Percentiles rank a stretch among this genome's conserved stretches.
Conservation (phyloP, 2,113 vertebrate genomes). For the Platichthys stellatus region DNA sequence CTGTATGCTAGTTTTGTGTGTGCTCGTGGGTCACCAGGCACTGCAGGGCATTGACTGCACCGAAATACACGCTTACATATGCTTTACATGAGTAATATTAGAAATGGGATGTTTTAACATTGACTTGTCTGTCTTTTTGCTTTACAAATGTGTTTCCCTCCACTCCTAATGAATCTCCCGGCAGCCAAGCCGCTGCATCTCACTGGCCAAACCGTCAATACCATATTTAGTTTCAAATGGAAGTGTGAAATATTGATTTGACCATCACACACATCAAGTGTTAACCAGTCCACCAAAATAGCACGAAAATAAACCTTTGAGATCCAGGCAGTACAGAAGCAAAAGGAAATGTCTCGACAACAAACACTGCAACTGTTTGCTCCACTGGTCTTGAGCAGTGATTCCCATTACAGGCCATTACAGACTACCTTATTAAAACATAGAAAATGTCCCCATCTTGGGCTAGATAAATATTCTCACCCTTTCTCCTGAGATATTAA, state of each 20-base stretch:
- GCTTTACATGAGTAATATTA: slow-evolving; percentile 2
- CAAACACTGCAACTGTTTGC: not conserved
- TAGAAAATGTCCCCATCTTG: not conserved
- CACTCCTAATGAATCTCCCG: slow-evolving; percentile 44
- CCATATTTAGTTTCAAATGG: slow-evolving; percentile 19
- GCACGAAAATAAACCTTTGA: not conserved
- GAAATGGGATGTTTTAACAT: not conserved
- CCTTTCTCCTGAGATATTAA: slow-evolving; percentile 12
- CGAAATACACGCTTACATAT: too few relatives aligned
- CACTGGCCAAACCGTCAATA: slow-evolving; percentile 17
- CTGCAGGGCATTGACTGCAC: slow-evolving; percentile 8
- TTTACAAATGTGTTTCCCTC: slow-evolving; percentile 22
- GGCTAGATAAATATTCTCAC: not conserved
- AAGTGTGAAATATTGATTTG: slow-evolving; percentile 17
- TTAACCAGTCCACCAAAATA: slow-evolving; percentile 16
- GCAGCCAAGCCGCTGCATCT: slow-evolving; percentile 2
- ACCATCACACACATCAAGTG: slow-evolving; percentile 3
- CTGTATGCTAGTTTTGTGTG: slow-evolving; percentile 1
- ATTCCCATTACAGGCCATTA: slow-evolving; percentile 18
- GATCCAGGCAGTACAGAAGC: not conserved
- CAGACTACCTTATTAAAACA: not conserved
- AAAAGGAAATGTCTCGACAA: not conserved
- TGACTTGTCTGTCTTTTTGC: slow-evolving; percentile 9
- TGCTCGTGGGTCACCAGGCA: slow-evolving; percentile 8
- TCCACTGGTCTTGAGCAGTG: not conserved